A percentile compares a stretch with the other conserved stretches of the same genome.
phyloP scores from a whole-genome alignment of 2,797 vertebrate species.

The Hirundo rustica region DNA sequence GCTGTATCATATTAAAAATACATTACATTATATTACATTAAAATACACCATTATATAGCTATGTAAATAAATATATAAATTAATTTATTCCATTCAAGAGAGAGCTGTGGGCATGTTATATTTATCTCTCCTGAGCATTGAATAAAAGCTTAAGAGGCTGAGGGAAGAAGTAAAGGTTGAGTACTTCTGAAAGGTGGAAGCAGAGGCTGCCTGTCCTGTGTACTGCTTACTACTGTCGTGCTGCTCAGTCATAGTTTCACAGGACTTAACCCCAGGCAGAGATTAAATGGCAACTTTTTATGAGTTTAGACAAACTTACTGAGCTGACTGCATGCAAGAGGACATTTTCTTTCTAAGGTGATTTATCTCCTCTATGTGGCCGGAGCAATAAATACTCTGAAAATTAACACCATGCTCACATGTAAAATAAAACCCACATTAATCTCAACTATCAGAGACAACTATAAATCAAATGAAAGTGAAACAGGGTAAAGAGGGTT shows the following conservation, averaged over 20 bases:
- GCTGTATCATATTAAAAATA: background rate
- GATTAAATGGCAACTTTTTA: background rate
- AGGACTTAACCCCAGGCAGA: background rate
- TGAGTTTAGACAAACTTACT: background rate
- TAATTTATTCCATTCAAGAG: background rate
- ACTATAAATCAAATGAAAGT: constrained; percentile 29
- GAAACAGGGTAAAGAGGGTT: background rate
- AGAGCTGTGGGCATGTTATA: background rate
- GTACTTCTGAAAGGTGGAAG: background rate
- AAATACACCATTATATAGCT: background rate
- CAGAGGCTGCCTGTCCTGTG: background rate
- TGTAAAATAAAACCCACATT: constrained; percentile 53
- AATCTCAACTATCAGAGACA: constrained; percentile 34
- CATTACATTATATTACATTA: background rate
- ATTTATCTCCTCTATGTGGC: background rate
- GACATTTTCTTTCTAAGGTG: constrained; percentile 8
- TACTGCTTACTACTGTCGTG: background rate
- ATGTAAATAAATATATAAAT: background rate
- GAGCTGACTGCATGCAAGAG: background rate
- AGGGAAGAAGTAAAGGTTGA: background rate
- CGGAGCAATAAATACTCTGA: constrained; percentile 39
- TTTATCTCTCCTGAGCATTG: background rate
- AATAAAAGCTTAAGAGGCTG: background rate
- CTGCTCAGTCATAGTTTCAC: background rate
- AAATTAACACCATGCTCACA: background rate